Base-by-base conservation (phyloP, 2,888 invertebrate species). In the Adela reaumurella region DNA sequence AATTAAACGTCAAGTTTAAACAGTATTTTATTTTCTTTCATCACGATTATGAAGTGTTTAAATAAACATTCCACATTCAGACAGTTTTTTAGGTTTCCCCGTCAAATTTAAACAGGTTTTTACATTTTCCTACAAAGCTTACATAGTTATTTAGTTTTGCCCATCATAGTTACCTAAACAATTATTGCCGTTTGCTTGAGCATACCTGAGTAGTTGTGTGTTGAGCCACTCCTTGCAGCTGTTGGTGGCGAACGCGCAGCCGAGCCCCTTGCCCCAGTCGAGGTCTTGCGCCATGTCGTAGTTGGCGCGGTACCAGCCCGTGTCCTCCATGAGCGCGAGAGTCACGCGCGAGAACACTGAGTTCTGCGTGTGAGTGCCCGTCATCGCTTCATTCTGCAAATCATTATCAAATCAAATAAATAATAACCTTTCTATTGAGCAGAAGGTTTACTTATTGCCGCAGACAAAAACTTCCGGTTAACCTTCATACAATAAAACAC, bases 141-240 rank as follows among this genome's bases (percentile, higher is more conserved):
- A 4, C 24, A 24, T 24, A 24, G 5, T 24, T n/a, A n/a, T n/a
- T n/a, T n/a, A n/a, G n/a, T n/a, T n/a, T n/a, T n/a, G n/a, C n/a
- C 4, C 46, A 46, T 16, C 29, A 48, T 24, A 17, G 41, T 20
- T 46, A 35, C 41, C 2, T 35, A 48, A 3, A 41, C 14, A 47
- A 47, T 5, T 11, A 41, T 20, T 17, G 16, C 6, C 6, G 20
- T 11, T 24, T 17, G 20, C 24, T n/a, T n/a, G n/a, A n/a, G 8
- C 62, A 61, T 62, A 87, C 90, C 83, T 87, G 47, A 82, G 78
- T 57, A 87, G 84, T 67, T 89, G 89, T 18, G 82, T 67, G 55
- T 89, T 87, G 59, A 99, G 97, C 98, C 98, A 99, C 53, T 96
- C 89, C 68, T 94, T 96, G 78, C 99, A 99, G 56, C 96, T 96